Evolutionary conservation across 2,113 vertebrate genomes (phyloP).

Genomic region (Sylvilagus bachmani): DNA sequence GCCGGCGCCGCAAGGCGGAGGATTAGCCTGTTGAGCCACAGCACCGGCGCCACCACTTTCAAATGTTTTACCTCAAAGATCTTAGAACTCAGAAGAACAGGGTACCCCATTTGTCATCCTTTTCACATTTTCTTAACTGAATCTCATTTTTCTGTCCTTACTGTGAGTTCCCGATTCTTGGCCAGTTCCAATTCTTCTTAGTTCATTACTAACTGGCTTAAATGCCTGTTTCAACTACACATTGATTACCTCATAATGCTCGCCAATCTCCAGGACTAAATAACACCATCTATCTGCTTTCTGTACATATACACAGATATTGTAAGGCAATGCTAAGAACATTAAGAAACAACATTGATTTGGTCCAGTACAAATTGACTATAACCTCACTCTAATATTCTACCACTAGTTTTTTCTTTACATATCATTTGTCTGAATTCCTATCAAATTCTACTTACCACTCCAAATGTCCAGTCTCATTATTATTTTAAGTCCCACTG

Average conservation of each 20-base stretch:
- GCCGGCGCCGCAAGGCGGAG: too few species aligned
- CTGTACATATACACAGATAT: neutral
- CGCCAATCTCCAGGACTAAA: neutral
- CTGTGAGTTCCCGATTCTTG: slow-evolving; percentile 17
- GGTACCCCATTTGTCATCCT: neutral
- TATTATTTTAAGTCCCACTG: neutral
- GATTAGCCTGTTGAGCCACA: too few species aligned
- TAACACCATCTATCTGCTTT: neutral
- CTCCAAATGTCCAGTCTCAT: neutral
- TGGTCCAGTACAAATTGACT: neutral
- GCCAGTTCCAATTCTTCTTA: slow-evolving; percentile 19
- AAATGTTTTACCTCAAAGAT: neutral
- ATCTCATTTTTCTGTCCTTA: neutral
- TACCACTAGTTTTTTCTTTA: neutral
- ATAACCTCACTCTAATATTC: slow-evolving; percentile 13
- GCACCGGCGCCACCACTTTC: slow-evolving; percentile 20
- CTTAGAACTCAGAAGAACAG: neutral
- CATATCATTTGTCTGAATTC: slow-evolving; percentile 1
- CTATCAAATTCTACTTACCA: slow-evolving; percentile 2
- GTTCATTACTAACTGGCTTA: neutral
- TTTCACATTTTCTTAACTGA: neutral
- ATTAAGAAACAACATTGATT: slow-evolving; percentile 1
- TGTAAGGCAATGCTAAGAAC: neutral
- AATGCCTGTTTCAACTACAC: slow-evolving; percentile 37
- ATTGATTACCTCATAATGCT: neutral